Evolutionary conservation across 2,797 vertebrate species (phyloP).

Genomic region (Anas bahamensis): DNA sequence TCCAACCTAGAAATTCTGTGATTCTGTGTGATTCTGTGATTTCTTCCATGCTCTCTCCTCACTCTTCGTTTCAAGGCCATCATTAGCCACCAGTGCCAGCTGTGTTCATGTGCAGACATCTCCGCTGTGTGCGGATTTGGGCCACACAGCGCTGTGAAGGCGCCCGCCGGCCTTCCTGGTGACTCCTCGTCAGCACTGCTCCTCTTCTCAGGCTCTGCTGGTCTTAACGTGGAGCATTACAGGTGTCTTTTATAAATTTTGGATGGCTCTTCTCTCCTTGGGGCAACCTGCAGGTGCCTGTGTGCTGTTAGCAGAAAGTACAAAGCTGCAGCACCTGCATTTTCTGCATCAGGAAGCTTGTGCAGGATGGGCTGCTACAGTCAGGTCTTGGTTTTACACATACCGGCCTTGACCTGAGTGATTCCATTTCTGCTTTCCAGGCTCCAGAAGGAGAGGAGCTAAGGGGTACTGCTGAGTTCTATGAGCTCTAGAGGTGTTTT

Average conservation of each 20-base stretch:
- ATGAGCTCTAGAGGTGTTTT: background rate
- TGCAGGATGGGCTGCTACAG: no score
- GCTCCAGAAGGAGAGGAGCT: background rate
- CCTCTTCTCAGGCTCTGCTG: background rate
- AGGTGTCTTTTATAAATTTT: background rate
- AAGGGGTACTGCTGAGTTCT: background rate
- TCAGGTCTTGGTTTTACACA: background rate
- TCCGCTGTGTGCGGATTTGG: no score
- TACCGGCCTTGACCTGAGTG: background rate
- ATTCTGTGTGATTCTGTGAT: background rate
- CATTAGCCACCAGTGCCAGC: fast-evolving
- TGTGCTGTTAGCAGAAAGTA: background rate
- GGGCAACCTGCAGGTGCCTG: background rate
- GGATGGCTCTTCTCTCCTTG: background rate
- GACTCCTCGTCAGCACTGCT: background rate
- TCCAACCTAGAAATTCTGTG: no score
- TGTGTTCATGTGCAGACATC: fast-evolving
- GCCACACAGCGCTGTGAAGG: no score
- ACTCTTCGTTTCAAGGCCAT: background rate
- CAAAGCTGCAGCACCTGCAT: background rate
- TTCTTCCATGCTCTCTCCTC: background rate
- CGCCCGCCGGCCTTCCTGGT: no score
- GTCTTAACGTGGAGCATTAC: background rate
- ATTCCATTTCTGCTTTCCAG: background rate
- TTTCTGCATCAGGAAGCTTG: background rate